Conservation (phyloP, 2,113 vertebrate species). For the Mesocricetus auratus region DNA sequence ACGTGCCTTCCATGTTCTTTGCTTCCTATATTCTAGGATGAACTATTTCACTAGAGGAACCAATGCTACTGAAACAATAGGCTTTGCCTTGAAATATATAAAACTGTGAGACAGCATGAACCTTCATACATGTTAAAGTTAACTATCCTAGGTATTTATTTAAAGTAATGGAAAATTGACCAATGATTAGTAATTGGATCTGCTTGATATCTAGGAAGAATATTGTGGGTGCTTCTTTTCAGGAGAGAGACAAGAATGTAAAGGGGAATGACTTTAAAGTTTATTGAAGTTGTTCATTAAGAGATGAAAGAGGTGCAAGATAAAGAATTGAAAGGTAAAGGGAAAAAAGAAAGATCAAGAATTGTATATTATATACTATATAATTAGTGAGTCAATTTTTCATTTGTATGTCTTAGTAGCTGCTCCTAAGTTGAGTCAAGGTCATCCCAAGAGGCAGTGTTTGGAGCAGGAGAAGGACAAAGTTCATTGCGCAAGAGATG, state of each 20-base stretch:
- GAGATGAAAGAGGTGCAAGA: neutral
- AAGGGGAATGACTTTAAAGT: neutral
- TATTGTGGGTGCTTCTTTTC: neutral
- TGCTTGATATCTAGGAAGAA: neutral
- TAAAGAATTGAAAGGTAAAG: no score
- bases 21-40: neutral
- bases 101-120: neutral
- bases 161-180: neutral
- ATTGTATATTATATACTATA: no score
- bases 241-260: neutral
- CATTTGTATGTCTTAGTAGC: neutral
- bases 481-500: neutral
- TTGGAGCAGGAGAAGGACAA: neutral
- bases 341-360: neutral
- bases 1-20: neutral
- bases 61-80: neutral
- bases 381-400: neutral
- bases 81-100: no score
- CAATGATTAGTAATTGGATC: neutral
- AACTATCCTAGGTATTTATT: no score
- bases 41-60: neutral
- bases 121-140: no score
- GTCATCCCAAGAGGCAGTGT: neutral
- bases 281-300: neutral
- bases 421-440: neutral